These are phyloP conservation scores for Actinia tenebrosa DNA, from an alignment of 64 coral and sea anemone species.

Conservation along the genomic window DNA sequence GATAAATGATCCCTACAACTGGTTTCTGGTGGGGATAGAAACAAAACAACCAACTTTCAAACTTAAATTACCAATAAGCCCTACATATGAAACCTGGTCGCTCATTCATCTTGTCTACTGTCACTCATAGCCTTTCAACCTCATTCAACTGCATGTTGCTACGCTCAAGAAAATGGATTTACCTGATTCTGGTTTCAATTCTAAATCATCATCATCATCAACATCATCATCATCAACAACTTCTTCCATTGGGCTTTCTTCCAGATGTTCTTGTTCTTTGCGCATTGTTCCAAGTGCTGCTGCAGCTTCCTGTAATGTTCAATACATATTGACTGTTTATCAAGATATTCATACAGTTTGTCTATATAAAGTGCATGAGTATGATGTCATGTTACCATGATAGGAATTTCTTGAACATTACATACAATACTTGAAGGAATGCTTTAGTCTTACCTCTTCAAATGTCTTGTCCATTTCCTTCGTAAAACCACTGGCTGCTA, in stretches of 20 bases:
- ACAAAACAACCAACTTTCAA: too few relatives aligned
- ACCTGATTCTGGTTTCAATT: neutral
- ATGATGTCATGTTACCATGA: too few relatives aligned
- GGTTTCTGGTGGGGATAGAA: too few relatives aligned
- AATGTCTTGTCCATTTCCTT: slow-evolving; percentile 74
- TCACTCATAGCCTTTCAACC: too few relatives aligned
- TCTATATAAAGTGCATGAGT: neutral
- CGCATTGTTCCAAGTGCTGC: slow-evolving; percentile 18
- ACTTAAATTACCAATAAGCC: too few relatives aligned
- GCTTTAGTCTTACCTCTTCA: slow-evolving; percentile 59
- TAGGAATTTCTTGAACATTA: too few relatives aligned
- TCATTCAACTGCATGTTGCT: too few relatives aligned
- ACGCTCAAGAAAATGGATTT: neutral
- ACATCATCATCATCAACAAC: neutral
- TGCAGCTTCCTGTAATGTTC: slow-evolving; percentile 15
- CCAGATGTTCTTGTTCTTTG: slow-evolving; percentile 12
- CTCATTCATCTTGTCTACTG: too few relatives aligned
- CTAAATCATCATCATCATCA: neutral
- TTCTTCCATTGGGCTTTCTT: slow-evolving; percentile 20
- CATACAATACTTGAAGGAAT: neutral
- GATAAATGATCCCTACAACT: neutral
- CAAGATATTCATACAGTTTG: neutral
- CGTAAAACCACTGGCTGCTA: slow-evolving; percentile 90
- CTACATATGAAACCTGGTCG: too few relatives aligned
- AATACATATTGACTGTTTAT: neutral